A percentile compares a stretch with the other conserved stretches of the same genome.
Conservation (phyloP, 1,140 invertebrate genomes). For the Drosophila oshimai region DNA sequence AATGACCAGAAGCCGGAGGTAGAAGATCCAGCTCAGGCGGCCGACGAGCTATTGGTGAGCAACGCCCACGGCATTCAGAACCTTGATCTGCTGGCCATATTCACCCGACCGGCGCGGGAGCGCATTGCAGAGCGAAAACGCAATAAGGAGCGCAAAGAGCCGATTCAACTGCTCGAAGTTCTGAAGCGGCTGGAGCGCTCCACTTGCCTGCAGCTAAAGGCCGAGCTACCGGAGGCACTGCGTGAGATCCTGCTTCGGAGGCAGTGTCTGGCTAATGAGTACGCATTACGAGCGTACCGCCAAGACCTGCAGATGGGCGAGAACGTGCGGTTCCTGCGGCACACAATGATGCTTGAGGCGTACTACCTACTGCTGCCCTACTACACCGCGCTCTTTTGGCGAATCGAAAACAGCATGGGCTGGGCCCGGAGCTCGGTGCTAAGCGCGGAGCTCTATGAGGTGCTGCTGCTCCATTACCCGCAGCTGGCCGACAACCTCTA, state of each 20-base stretch:
- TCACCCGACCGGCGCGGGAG: background rate
- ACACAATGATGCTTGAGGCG: constrained; percentile 64
- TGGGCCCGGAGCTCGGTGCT: constrained; percentile 61
- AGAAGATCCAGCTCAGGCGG: too few relatives aligned
- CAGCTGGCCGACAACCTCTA: constrained; percentile 28
- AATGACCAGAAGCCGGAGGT: too few relatives aligned
- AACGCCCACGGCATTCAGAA: background rate
- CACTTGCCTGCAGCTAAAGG: constrained; percentile 12
- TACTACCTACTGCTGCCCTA: constrained; percentile 63
- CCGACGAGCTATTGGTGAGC: background rate
- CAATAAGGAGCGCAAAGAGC: background rate
- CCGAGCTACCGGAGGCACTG: constrained; percentile 22
- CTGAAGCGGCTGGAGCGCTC: constrained; percentile 7
- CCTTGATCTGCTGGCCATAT: background rate
- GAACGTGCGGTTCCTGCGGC: constrained; percentile 60
- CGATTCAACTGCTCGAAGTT: background rate
- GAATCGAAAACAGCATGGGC: constrained; percentile 55
- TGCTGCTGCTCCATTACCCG: constrained; percentile 33
- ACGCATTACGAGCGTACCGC: constrained; percentile 61
- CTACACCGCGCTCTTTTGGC: constrained; percentile 58
- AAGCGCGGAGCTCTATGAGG: constrained; percentile 47
- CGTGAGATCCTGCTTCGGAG: constrained; percentile 40
- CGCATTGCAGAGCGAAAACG: background rate
- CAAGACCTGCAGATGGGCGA: constrained; percentile 48
- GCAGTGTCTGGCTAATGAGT: constrained; percentile 49